Evolutionary conservation across 2,113 vertebrate species (phyloP), one percentile per base, ranked within the genome.

Genomic region (Oncorhynchus clarkii): DNA sequence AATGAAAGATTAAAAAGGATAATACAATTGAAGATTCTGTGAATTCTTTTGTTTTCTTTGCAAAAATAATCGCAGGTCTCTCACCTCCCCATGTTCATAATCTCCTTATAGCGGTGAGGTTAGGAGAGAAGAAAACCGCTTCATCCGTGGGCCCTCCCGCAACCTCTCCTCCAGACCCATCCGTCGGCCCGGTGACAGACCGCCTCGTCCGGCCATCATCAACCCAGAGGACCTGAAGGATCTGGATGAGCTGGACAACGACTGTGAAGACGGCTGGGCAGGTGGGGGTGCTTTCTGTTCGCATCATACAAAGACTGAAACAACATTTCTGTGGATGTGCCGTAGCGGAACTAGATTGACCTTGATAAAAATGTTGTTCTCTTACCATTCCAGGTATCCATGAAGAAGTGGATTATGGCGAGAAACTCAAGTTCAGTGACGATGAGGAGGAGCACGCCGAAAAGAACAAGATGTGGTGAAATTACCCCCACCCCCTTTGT

Each of bases 231-330:
- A 99, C 85, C 91, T 99, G 51, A 98, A 97, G 85, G 97, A 97
- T 78, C 91, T 99, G 45, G 98, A 99, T 76, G 97, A 99, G 8
- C 94, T 99, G 67, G 98, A 99, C 83, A 94, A 93, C 0, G 97
- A 99, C 24, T 95, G 94, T 0, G 97, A 99, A n/a, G 98, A 97
- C 1, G 97, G 98, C 76, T 99, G 98, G 98, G 98, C 98, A 87
- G 98, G 98, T 98, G 82, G 87, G 9, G 39, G 91, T 8, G 39
- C 34, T 67, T n/a, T 62, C 7, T 62, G 9, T 45, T 45, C 9
- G 9, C 39, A 45, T 62, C 18, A 60, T 18, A 22, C 59, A 14
- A 22, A 11, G 5, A 60, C 49, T 3, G 3, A 51, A 51, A 14
- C 14, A 13, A 4, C 49, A 39, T 39, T 16, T 14, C 14, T 16